Base-by-base conservation (phyloP, 2,113 vertebrate species). In the Hippocampus abdominalis region DNA sequence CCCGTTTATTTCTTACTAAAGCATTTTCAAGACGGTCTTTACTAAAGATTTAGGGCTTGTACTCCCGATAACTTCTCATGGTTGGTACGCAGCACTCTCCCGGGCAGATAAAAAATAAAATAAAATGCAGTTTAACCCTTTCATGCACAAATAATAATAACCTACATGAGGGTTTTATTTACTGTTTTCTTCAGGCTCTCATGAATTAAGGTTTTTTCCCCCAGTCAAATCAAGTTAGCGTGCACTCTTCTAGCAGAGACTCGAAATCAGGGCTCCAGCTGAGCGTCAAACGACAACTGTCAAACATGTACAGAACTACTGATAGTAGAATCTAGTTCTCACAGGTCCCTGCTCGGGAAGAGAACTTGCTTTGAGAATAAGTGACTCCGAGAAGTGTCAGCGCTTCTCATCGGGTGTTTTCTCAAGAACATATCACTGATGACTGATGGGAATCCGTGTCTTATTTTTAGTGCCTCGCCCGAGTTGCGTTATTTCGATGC, bases 161-260 rank as follows among this genome's bases (percentile, higher is more conserved):
- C 32, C 32, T 36, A 36, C 32, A 36, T 36, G 5, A 36, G 32
- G 32, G 6, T 36, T 36, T 36, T 36, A 36, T 36, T 36, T 36
- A 0, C 10, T 13, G 42, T 44, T 44, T 44, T 44, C 42, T 44
- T 11, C 3, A 44, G 13, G 10, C 10, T 44, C 2, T 13, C 42
- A 44, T 44, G 8, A 10, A 10, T 9, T 10, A 42, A 10, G 8
- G 2, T 42, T 42, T 42, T 42, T 79, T 86, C 82, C 69, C 78
- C 76, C 81, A 83, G 4, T 86, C 82, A 84, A 81, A 83, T 79
- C 84, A 80, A 85, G 82, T 88, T 84, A 85, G 73, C 77, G 65
- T 85, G 82, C 72, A 57, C 85, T 81, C 69, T 57, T 23, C 75
- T 64, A 76, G 71, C 74, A 73, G 70, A 72, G 84, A 78, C 77